These are phyloP conservation scores for Saccostrea cuccullata DNA, from an alignment of 1,140 invertebrate species.

Conservation along the genomic window DNA sequence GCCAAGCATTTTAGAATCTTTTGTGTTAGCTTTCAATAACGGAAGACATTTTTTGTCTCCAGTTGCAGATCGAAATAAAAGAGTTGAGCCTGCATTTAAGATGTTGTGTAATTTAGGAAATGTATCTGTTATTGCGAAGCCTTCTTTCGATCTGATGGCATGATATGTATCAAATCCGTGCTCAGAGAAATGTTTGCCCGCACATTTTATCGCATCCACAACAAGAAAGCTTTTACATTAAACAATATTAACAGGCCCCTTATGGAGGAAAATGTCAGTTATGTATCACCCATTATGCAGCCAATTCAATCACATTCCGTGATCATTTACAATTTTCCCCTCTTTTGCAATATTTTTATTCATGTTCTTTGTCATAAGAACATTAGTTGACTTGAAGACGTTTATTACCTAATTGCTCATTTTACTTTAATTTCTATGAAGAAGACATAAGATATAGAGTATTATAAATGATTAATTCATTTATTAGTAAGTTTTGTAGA, in stretches of 20 bases:
- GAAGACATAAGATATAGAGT: too few relatives aligned
- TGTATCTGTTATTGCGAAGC: constrained; percentile 26
- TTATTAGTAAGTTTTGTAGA: too few relatives aligned
- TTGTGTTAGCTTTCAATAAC: constrained; percentile 5
- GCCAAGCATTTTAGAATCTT: not conserved
- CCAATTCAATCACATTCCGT: constrained; percentile 25
- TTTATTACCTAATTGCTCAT: not conserved
- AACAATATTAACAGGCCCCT: constrained; percentile 23
- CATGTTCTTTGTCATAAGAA: not conserved
- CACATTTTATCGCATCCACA: constrained; percentile 1
- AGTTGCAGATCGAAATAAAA: not conserved
- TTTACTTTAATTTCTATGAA: too few relatives aligned
- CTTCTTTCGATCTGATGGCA: constrained; percentile 11
- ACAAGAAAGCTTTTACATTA: constrained; percentile 34
- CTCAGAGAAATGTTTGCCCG: constrained; percentile 16
- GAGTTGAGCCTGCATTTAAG: constrained; percentile 5
- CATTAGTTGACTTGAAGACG: not conserved
- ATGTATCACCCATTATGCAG: constrained; percentile 1
- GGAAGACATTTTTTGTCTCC: not conserved
- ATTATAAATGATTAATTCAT: too few relatives aligned
- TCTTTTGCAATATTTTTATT: constrained; percentile 3
- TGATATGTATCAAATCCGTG: constrained; percentile 31
- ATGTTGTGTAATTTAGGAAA: constrained; percentile 38
- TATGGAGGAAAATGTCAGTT: constrained; percentile 22
- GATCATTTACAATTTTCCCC: constrained; percentile 17